Evolutionary conservation across 1,140 invertebrate species (phyloP), one percentile per base, ranked within the genome.

Genomic region (Elysia chlorotica): DNA sequence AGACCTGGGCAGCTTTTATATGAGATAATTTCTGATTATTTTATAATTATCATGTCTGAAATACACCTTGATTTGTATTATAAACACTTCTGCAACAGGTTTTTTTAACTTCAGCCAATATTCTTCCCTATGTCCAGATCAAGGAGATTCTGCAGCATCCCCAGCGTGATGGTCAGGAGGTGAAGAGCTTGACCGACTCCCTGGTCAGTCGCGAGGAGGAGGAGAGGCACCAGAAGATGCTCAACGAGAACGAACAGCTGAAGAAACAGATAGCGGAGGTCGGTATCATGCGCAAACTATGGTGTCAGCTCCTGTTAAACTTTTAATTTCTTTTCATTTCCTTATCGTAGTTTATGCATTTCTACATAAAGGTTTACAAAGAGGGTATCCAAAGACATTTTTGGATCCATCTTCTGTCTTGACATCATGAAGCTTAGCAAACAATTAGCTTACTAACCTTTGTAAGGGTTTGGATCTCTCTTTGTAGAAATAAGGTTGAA

Each of bases 221-320:
- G 84, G 96, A 99, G 87, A 90, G 92, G 61, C 97, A 97, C 86
- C 93, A 96, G 81, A 96, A 96, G 83, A 88, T 99, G n/a, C 88
- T 98, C 17, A 91, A 91, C 62, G 97, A 99, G 89, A 99, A 99
- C 88, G 96, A 98, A 82, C 95, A 98, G 85, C 89, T 99, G 61
- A 96, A 98, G 87, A 93, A 94, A 89, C 92, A 98, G 62, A 98
- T 99, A 82, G 91, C 94, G 78, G 92, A 93, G 90, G 96, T 97
- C 87, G 89, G 84, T 62, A 48, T 48, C n/a, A 48, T 48, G 41
- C 10, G 41, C 41, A 48, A n/a, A 48, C 5, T 30, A 30, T n/a
- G 53, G 6, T 73, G 19, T n/a, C 31, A 14, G 48, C 21, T 19
- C 30, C 19, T 62, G 33, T 62, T 19, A 36, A 17, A 14, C 4